Evolutionary conservation across 2,797 vertebrate species (phyloP), one percentile per base, ranked within the genome.

Genomic region (Cichlasoma orientale): DNA sequence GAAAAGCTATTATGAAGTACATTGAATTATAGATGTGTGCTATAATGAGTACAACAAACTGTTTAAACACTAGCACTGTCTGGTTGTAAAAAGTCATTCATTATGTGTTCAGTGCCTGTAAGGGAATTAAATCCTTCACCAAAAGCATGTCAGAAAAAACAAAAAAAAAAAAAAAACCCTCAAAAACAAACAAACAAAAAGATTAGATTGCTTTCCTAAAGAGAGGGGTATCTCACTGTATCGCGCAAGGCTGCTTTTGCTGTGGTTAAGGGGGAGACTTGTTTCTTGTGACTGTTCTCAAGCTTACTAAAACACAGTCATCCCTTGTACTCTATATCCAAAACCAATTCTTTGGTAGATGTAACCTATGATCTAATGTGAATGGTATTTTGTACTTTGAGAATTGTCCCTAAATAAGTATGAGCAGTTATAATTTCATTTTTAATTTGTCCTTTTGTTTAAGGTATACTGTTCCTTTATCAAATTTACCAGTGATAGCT

Each of bases 11-110:
- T 82, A 90, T 80, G 36, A 69, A 79, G 52, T 58, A 80, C 78
- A 83, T 44, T 89, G 76, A 89, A 86, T 85, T 78, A 85, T 87
- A 85, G 68, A 82, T 83, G 78, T 58, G 70, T 14, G 10, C 31
- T 69, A 25, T 82, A 88, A 86, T 86, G 83, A 88, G 78, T 70
- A 72, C 59, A 70, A 74, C 76, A 79, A 69, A 82, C 69, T 77
- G 58, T 82, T 86, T 83, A 79, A 81, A 81, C 83, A 80, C 9
- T 19, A 52, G 66, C 1, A 25, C 47, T 68, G 63, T 55, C 69
- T 55, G 61, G 23, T 55, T 56, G 41, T 57, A 55, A 70, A 75
- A 80, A 72, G 29, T 11, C 31, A 68, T 86, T 85, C 72, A 82
- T 80, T 86, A 75, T 41, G 79, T 84, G 75, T 84, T 84, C n/a